Base-by-base conservation (phyloP, 2,113 vertebrate species). In the Thunnus thynnus region DNA sequence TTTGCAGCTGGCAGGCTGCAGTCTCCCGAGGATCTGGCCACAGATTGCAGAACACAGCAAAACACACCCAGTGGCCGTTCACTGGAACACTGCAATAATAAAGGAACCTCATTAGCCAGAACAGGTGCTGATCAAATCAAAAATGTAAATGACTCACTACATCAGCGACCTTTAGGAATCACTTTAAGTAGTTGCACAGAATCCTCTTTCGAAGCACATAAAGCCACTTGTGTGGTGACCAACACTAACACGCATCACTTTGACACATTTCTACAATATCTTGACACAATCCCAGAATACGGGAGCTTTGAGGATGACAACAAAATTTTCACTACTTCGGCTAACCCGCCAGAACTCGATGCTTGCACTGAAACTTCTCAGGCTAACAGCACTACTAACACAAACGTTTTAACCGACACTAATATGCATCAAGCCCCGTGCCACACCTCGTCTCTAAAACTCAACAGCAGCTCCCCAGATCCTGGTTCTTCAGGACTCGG, bases 1-100 rank as follows among this genome's bases (percentile, higher is more conserved):
- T 97, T 98, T 88, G 96, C 97, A 0, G 94, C 95, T 77, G 94
- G 95, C 90, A 94, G 97, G 88, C 94, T 98, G 71, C 94, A 94
- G 69, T 78, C 83, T 66, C 84, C 89, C 0, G 84, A 91, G 56
- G 82, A 72, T 46, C 55, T 41, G 13, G 18, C 79, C 51, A 25
- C 82, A 84, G 66, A 78, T 6, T 57, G 69, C 82, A 64, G 61
- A 70, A 71, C 30, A 13, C 67, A 72, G 70, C 72, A 56, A 16
- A 84, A 72, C 60, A 47, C 66, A 20, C 5, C 64, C 44, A 17
- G 64, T 13, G 70, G 47, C 54, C 57, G 22, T 80, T 60, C 48
- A n/a, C 65, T 52, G 66, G 68, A 82, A 65, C 75, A 14, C 62
- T 10, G 72, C 78, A 55, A 17, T 13, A 46, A 84, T 75, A 51